These are phyloP conservation scores for Taxidea taxus DNA, from an alignment of 2,113 vertebrate genomes.

Conservation along the genomic window DNA sequence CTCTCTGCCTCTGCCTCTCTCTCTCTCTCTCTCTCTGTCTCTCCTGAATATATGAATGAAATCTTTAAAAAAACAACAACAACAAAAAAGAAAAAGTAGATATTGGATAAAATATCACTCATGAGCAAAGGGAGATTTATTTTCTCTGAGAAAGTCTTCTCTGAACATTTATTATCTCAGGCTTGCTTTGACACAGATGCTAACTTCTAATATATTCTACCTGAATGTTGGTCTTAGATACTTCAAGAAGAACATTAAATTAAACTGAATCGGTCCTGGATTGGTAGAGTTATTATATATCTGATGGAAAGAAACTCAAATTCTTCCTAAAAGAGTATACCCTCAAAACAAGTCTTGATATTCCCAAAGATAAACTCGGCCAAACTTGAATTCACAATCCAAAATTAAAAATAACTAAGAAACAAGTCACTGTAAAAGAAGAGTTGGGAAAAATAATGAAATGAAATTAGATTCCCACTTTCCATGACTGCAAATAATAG, in stretches of 20 bases:
- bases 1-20: no score
- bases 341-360: background rate
- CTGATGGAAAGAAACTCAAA: background rate
- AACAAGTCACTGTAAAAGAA: background rate
- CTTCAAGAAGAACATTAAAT: background rate
- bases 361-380: background rate
- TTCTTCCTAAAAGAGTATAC: background rate
- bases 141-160: background rate
- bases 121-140: background rate
- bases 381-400: background rate
- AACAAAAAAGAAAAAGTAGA: background rate
- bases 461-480: background rate
- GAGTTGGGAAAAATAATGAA: background rate
- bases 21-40: no score
- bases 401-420: constrained; percentile 1
- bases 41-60: no score
- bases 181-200: background rate
- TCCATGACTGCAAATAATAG: background rate
- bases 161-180: background rate
- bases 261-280: background rate
- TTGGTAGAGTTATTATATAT: background rate
- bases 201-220: background rate
- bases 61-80: no score
- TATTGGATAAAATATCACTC: background rate
- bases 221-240: background rate